These are phyloP conservation scores for Drosophila robusta DNA, from an alignment of 2,888 invertebrate genomes.

Conservation along the genomic window DNA sequence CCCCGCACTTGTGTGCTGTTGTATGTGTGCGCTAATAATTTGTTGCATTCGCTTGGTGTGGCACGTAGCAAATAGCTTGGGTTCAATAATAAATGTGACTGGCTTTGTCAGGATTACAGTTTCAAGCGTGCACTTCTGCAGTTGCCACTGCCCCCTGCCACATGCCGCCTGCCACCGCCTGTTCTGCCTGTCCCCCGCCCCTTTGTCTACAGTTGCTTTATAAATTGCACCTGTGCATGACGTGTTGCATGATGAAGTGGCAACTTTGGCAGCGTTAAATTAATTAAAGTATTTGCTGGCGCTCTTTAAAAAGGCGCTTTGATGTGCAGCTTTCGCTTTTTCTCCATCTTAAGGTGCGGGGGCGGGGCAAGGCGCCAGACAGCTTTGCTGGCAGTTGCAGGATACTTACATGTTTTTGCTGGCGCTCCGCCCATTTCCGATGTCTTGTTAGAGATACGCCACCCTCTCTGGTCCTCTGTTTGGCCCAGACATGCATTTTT, in stretches of 20 bases:
- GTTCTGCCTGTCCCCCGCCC: neutral
- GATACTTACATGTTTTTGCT: slow-evolving; percentile 24
- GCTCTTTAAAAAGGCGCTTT: slow-evolving; percentile 30
- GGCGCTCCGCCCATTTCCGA: slow-evolving; percentile 54
- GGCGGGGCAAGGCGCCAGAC: slow-evolving; percentile 30
- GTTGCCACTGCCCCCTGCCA: slow-evolving; percentile 11
- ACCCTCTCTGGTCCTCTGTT: slow-evolving; percentile 13
- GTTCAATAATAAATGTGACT: slow-evolving; percentile 83
- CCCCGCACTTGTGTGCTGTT: slow-evolving; percentile 1
- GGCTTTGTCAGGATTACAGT: slow-evolving; percentile 83
- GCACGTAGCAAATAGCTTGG: slow-evolving; percentile 62
- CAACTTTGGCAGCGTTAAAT: slow-evolving; percentile 54
- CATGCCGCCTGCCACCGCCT: neutral
- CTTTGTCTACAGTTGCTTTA: slow-evolving; percentile 35
- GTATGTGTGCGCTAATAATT: slow-evolving; percentile 48
- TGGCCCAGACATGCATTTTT: slow-evolving; percentile 74
- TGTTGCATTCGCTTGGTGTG: slow-evolving; percentile 43
- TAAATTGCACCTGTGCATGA: slow-evolving; percentile 82
- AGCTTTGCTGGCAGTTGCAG: slow-evolving; percentile 17
- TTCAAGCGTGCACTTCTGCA: slow-evolving; percentile 57
- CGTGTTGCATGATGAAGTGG: slow-evolving; percentile 62
- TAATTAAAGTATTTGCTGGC: slow-evolving; percentile 64
- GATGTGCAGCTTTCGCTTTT: slow-evolving; percentile 45
- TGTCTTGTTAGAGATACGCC: slow-evolving; percentile 60
- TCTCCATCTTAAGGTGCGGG: neutral